Evolutionary conservation across 2,888 invertebrate species (phyloP).

Genomic region (Pseudococcus jackbeardsleyi): DNA sequence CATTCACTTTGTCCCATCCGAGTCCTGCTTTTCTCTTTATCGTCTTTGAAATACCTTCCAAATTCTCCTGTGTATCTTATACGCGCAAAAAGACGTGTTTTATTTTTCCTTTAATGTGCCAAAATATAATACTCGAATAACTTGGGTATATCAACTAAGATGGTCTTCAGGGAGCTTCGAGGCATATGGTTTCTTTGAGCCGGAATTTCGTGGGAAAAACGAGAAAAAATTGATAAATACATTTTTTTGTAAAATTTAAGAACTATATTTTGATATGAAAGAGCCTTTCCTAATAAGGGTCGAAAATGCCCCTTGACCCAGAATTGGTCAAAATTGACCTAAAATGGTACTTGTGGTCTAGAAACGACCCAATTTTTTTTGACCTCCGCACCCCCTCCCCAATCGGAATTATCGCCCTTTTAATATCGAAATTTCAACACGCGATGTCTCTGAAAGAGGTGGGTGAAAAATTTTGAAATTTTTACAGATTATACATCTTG

Average conservation of each 20-base stretch:
- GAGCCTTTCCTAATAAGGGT: too few species aligned
- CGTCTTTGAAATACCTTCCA: not conserved
- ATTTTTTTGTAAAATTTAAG: not conserved
- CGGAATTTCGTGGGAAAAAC: not conserved
- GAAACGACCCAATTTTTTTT: too few species aligned
- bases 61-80: not conserved
- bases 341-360: too few species aligned
- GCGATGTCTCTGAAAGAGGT: too few species aligned
- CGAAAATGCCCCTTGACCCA: too few species aligned
- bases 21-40: not conserved
- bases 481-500: too few species aligned
- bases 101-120: not conserved
- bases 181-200: not conserved
- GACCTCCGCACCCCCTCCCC: too few species aligned
- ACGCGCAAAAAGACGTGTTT: not conserved
- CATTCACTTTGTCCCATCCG: not conserved
- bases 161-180: not conserved
- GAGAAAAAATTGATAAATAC: not conserved
- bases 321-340: too few species aligned
- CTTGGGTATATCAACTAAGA: not conserved
- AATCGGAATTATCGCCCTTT: too few species aligned
- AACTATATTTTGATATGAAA: too few species aligned
- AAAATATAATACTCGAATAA: not conserved
- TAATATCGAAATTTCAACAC: too few species aligned
- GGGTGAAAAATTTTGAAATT: too few species aligned